phyloP scores from a whole-genome alignment of 1,140 invertebrate species.

The Anoplolepis gracilipes region DNA sequence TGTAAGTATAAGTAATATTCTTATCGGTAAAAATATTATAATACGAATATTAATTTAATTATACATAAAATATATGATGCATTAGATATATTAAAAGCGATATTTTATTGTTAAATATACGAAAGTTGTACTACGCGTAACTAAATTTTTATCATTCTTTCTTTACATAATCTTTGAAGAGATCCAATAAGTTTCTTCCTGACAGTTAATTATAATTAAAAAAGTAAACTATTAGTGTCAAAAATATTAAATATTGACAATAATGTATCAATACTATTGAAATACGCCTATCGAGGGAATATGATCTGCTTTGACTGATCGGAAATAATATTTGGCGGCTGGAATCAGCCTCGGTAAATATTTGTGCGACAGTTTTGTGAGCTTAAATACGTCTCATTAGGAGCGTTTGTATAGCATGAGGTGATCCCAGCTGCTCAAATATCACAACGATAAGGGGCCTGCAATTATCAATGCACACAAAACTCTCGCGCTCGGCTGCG shows the following conservation, averaged over 20 bases:
- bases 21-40: not conserved
- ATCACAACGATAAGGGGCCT: slow-evolving; percentile 52
- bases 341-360: slow-evolving; percentile 51
- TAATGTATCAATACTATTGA: slow-evolving; percentile 4
- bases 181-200: not conserved
- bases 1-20: not conserved
- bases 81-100: not conserved
- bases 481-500: slow-evolving; percentile 10
- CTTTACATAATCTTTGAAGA: not conserved
- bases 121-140: not conserved
- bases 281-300: not conserved
- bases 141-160: not conserved
- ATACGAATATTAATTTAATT: not conserved
- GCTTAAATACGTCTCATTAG: slow-evolving; percentile 61
- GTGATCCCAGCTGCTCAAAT: slow-evolving; percentile 58
- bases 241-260: slow-evolving; percentile 1
- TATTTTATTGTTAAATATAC: not conserved
- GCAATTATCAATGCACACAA: slow-evolving; percentile 55
- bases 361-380: slow-evolving; percentile 60
- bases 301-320: slow-evolving; percentile 45
- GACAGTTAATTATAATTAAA: not conserved
- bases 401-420: slow-evolving; percentile 54
- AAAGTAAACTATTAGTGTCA: not conserved
- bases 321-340: slow-evolving; percentile 50
- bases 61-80: not conserved